These are phyloP conservation scores for Diacarnus erythraeanus DNA, from an alignment of 37 sponge, comb jelly and placozoan genomes.

Conservation along the genomic window DNA sequence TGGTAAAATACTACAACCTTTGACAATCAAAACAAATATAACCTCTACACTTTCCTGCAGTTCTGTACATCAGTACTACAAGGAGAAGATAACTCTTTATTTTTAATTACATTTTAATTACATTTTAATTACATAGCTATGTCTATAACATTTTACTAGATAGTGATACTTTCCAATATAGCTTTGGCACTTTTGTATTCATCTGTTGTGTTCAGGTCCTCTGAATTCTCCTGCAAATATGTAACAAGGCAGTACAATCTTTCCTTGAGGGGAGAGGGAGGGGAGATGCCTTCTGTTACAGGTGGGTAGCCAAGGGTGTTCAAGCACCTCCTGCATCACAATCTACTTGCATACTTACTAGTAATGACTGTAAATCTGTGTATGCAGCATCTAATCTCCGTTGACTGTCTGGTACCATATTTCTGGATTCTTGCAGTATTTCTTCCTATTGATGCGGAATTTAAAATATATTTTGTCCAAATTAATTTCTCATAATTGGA, in stretches of 20 bases:
- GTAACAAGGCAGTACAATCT: too few relatives aligned
- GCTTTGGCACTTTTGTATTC: conserved; percentile 74
- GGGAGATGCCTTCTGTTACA: too few relatives aligned
- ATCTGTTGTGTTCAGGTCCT: conserved; percentile 49
- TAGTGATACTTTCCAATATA: conserved; percentile 34
- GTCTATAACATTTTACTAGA: neutral
- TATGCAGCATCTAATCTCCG: conserved; percentile 55
- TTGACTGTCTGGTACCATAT: conserved; percentile 78
- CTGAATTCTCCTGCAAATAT: conserved; percentile 6
- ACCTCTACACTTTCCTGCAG: conserved; percentile 40
- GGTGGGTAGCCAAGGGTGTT: neutral
- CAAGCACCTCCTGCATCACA: neutral
- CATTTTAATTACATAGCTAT: neutral
- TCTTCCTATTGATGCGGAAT: conserved; percentile 49
- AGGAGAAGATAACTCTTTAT: conserved; percentile 56
- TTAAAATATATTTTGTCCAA: neutral
- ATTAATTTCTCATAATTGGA: neutral
- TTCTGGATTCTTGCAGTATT: conserved; percentile 66
- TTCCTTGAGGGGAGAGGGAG: too few relatives aligned
- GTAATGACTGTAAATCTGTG: conserved; percentile 37
- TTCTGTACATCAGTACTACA: conserved; percentile 96
- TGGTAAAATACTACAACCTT: conserved; percentile 41
- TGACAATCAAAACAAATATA: neutral
- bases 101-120: too few relatives aligned
- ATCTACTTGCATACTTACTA: conserved; percentile 33